Conservation (phyloP, 2,888 invertebrate species). For the Drosophila heteroneura region DNA sequence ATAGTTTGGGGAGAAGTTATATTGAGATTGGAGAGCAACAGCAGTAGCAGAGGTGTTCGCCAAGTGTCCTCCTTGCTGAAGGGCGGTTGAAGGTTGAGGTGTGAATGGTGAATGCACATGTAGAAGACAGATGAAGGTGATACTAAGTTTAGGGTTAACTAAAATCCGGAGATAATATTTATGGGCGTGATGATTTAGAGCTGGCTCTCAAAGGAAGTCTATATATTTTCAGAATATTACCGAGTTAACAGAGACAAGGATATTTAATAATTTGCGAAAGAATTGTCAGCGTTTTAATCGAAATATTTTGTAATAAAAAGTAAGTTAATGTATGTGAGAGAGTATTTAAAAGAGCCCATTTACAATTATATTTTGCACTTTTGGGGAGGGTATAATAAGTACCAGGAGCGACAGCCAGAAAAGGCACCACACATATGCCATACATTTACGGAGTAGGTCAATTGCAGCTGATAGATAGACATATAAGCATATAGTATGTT, state of each 20-base stretch:
- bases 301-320: background rate
- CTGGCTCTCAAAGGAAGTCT: background rate
- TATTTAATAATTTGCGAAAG: no score
- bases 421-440: no score
- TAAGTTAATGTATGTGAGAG: background rate
- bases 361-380: background rate
- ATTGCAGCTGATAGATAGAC: slow-evolving; percentile 1
- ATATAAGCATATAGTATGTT: background rate
- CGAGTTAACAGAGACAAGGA: background rate
- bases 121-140: slow-evolving; percentile 18
- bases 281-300: background rate
- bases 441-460: slow-evolving; percentile 7
- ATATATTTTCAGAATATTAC: background rate
- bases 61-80: slow-evolving; percentile 41
- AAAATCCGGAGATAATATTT: slow-evolving; percentile 4
- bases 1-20: slow-evolving; percentile 27
- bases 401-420: background rate
- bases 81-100: slow-evolving; percentile 51
- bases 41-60: slow-evolving; percentile 24
- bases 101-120: slow-evolving; percentile 13
- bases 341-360: background rate
- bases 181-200: background rate
- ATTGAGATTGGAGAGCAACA: slow-evolving; percentile 9
- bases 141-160: slow-evolving; percentile 4
- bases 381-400: background rate